phyloP scores from a whole-genome alignment of 2,888 invertebrate species.

The Orthonychiurus folsomi region DNA sequence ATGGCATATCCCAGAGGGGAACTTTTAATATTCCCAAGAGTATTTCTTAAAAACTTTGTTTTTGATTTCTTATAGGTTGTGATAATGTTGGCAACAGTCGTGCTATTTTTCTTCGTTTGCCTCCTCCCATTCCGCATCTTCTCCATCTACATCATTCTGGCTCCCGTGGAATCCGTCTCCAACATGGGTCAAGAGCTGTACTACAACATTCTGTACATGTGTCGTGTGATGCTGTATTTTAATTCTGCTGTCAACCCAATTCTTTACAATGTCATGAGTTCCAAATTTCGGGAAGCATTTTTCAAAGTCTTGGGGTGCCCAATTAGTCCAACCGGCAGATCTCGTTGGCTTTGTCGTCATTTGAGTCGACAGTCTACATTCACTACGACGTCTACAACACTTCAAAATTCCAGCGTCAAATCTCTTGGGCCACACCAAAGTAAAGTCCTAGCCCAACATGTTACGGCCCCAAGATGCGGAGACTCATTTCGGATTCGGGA shows the following conservation, averaged over 20 bases:
- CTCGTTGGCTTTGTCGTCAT: slow-evolving; percentile 40
- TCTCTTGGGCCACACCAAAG: slow-evolving; percentile 26
- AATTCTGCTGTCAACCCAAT: slow-evolving; percentile 88
- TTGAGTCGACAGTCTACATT: slow-evolving; percentile 59
- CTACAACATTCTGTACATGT: slow-evolving; percentile 73
- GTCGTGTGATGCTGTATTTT: slow-evolving; percentile 76
- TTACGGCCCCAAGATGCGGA: slow-evolving; percentile 24
- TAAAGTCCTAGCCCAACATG: slow-evolving; percentile 12
- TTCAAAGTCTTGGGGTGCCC: slow-evolving; percentile 50
- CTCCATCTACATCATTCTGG: slow-evolving; percentile 75
- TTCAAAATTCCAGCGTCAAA: slow-evolving; percentile 39
- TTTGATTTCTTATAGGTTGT: slow-evolving; percentile 84
- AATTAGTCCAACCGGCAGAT: slow-evolving; percentile 41
- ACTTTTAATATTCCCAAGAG: too few relatives aligned
- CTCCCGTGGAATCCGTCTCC: slow-evolving; percentile 57
- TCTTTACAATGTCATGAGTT: slow-evolving; percentile 82
- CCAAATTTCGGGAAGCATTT: slow-evolving; percentile 78
- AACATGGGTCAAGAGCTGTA: slow-evolving; percentile 69
- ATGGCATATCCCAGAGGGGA: too few relatives aligned
- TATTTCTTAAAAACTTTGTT: too few relatives aligned
- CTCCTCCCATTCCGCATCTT: slow-evolving; percentile 80
- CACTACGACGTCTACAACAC: slow-evolving; percentile 51
- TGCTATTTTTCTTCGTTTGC: slow-evolving; percentile 81
- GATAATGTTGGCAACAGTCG: slow-evolving; percentile 79
- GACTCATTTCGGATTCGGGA: slow-evolving; percentile 37